phyloP scores from a whole-genome alignment of 2,797 vertebrate genomes.

The Crax fasciolata region DNA sequence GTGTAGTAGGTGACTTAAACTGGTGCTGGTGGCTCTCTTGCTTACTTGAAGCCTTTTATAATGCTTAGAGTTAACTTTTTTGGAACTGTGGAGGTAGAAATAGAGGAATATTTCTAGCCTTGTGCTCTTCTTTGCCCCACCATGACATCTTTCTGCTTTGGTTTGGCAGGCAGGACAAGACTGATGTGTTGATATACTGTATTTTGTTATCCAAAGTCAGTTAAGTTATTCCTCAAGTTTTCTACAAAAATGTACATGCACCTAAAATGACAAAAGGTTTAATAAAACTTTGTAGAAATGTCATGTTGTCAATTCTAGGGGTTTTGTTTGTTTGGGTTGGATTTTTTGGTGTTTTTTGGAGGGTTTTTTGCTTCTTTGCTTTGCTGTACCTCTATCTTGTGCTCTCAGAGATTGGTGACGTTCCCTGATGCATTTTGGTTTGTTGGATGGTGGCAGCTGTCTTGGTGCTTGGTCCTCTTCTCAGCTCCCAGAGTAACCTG shows the following conservation, averaged over 20 bases:
- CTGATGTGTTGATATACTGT: not conserved
- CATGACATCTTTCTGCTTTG: not conserved
- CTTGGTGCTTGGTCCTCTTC: too few species aligned
- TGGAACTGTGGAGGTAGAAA: not conserved
- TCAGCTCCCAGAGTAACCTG: too few species aligned
- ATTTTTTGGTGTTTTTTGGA: not conserved
- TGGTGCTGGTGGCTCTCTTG: not conserved
- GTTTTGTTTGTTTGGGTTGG: not conserved
- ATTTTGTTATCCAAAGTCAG: not conserved
- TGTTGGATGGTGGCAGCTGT: not conserved
- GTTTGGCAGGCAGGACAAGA: not conserved
- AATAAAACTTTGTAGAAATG: not conserved
- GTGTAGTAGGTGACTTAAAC: not conserved
- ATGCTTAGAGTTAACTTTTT: not conserved
- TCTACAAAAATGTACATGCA: not conserved
- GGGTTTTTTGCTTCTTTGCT: too few species aligned
- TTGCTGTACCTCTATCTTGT: rapidly evolving
- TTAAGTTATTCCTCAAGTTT: not conserved
- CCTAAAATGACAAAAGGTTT: not conserved
- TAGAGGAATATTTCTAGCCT: not conserved
- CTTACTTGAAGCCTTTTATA: not conserved
- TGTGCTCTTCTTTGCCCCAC: not conserved
- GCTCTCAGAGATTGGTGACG: not conserved
- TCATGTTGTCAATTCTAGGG: rapidly evolving
- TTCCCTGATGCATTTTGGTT: not conserved